phyloP scores from a whole-genome alignment of 92 coral and sea anemone species.

The Parazoanthus atlanticus region DNA sequence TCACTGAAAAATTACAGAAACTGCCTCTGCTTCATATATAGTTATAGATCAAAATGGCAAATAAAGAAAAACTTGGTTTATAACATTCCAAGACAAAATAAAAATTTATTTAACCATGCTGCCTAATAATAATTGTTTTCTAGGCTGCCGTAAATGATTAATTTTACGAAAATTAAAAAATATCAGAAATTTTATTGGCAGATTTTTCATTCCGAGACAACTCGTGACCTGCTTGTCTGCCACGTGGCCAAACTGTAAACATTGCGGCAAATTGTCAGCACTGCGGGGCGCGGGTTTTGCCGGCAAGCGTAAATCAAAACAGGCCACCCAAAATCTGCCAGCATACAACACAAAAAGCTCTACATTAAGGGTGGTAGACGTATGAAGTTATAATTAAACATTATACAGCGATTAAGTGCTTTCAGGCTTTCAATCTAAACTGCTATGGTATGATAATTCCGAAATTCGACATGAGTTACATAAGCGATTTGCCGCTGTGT shows the following conservation, averaged over 20 bases:
- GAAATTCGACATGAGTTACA: background rate
- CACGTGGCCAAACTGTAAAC: slow-evolving; percentile 36
- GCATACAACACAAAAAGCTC: background rate
- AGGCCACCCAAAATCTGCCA: background rate
- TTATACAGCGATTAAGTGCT: background rate
- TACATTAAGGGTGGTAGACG: background rate
- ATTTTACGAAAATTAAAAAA: background rate
- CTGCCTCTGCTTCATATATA: too few species aligned
- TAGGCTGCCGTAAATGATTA: too few species aligned
- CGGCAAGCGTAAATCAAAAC: slow-evolving; percentile 2
- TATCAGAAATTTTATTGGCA: background rate
- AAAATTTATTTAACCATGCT: background rate
- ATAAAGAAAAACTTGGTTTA: too few species aligned
- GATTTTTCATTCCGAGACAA: background rate
- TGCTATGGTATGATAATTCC: background rate
- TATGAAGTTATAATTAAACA: background rate
- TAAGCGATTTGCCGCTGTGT: background rate
- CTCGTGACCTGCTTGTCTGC: slow-evolving; percentile 27
- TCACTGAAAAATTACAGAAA: too few species aligned
- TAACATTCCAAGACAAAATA: too few species aligned
- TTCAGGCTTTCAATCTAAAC: background rate
- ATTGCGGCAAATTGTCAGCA: slow-evolving; percentile 1
- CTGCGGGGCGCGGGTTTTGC: slow-evolving; percentile 10
- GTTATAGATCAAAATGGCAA: too few species aligned
- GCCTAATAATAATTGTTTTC: background rate